phyloP scores from a whole-genome alignment of 2,797 vertebrate genomes.

The Coendou prehensilis region DNA sequence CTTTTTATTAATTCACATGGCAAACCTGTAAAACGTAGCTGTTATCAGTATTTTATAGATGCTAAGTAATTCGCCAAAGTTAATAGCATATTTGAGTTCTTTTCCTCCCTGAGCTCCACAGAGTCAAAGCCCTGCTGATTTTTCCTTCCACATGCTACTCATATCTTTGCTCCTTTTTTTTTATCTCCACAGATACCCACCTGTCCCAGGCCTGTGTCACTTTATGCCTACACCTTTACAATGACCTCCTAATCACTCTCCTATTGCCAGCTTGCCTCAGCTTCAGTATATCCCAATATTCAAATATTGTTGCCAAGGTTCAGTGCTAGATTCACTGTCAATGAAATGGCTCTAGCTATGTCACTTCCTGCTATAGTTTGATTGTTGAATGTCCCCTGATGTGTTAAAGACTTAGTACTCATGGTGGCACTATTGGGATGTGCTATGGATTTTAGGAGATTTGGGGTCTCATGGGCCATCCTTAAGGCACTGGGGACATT shows the following conservation, averaged over 20 bases:
- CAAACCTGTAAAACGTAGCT: constrained; percentile 62
- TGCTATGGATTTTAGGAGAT: not conserved
- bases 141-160: not conserved
- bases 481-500: not conserved
- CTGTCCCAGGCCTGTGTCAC: not conserved
- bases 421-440: too few species aligned
- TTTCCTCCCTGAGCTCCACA: constrained; percentile 59
- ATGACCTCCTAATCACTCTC: not conserved
- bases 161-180: not conserved
- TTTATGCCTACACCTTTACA: not conserved
- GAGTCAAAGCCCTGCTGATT: constrained; percentile 55
- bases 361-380: not conserved
- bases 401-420: not conserved
- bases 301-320: not conserved
- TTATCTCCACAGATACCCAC: not conserved
- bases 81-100: constrained; percentile 71
- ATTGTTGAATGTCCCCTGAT: not conserved
- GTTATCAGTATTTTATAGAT: constrained; percentile 67
- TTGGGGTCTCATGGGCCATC: not conserved
- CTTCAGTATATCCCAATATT: not conserved
- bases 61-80: constrained; percentile 69
- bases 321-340: not conserved
- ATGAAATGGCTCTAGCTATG: not conserved
- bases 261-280: not conserved
- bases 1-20: constrained; percentile 66